Base-by-base conservation (phyloP, 2,113 vertebrate species). In the Suncus etruscus region DNA sequence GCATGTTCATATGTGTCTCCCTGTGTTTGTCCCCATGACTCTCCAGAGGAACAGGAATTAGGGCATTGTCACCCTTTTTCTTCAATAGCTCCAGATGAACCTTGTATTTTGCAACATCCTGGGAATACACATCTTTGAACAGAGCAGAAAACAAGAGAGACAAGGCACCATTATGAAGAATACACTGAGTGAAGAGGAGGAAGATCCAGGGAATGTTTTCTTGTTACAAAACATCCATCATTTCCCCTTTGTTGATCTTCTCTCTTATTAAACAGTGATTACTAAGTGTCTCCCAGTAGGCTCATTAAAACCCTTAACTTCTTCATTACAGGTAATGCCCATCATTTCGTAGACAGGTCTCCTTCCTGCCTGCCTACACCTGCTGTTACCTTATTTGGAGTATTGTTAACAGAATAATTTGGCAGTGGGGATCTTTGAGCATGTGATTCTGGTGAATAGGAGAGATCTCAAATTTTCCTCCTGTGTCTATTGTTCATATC, bases 221-320 rank as follows among this genome's bases (percentile, higher is more conserved):
- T 94, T 78, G 24, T 78, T 90, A 32, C 11, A 70, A 90, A 48
- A 61, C 58, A 88, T 87, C 66, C 86, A 45, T 89, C 47, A 29
- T 66, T 76, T 32, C 7, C 12, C 14, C 39, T 92, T 90, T 95
- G 86, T 95, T 96, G 92, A 87, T 95, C 83, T 97, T 76, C 45
- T 94, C 32, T 96, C 72, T 82, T 93, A 90, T 89, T 95, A 95
- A 95, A 83, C 86, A 39, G 45, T 93, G 87, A 94, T 95, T 94
- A 92, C 89, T 72, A 78, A 94, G 95, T 92, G 83, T 75, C 20
- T 96, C 91, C 86, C 58, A 15, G 48, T 90, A 94, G 93, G 51
- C 27, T 74, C 90, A 90, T 94, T 93, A 88, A 95, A 94, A 95
- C 73, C 81, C 79, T 95, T 48, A 45, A 74, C 95, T 95, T 78